phyloP scores from a whole-genome alignment of 2,797 vertebrate genomes.

The Heliangelus exortis region DNA sequence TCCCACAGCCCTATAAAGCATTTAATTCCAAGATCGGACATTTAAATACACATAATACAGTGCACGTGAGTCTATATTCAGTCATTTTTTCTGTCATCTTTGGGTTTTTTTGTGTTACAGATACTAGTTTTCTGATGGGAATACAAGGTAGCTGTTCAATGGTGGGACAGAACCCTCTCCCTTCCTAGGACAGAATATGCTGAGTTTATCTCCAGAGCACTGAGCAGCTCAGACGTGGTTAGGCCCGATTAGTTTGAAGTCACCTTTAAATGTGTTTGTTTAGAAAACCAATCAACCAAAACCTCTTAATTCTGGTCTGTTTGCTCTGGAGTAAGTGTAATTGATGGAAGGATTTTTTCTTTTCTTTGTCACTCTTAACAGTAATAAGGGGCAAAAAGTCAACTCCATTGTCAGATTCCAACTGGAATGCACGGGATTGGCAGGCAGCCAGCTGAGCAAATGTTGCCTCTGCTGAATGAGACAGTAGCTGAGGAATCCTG shows the following conservation, averaged over 20 bases:
- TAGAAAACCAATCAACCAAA: not conserved
- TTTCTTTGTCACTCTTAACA: not conserved
- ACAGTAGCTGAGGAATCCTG: not conserved
- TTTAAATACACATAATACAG: not conserved
- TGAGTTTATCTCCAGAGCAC: not conserved
- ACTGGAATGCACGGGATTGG: not conserved
- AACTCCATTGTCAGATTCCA: not conserved
- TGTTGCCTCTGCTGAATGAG: not conserved
- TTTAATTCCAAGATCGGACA: not conserved
- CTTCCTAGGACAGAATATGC: not conserved
- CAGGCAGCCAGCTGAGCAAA: not conserved
- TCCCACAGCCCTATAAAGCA: not conserved
- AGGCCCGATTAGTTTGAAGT: not conserved
- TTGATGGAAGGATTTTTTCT: not conserved
- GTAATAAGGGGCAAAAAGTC: not conserved
- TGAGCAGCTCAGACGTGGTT: not conserved
- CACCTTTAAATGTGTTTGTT: not conserved
- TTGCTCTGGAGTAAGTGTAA: not conserved
- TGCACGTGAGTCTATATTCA: not conserved
- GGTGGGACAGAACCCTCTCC: not conserved
- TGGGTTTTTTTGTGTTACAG: not conserved
- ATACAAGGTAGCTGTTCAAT: not conserved
- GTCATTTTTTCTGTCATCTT: not conserved
- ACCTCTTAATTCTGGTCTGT: not conserved
- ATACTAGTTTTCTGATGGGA: not conserved